Base-by-base conservation (phyloP, 2,888 invertebrate genomes). In the Conomelus anceps region DNA sequence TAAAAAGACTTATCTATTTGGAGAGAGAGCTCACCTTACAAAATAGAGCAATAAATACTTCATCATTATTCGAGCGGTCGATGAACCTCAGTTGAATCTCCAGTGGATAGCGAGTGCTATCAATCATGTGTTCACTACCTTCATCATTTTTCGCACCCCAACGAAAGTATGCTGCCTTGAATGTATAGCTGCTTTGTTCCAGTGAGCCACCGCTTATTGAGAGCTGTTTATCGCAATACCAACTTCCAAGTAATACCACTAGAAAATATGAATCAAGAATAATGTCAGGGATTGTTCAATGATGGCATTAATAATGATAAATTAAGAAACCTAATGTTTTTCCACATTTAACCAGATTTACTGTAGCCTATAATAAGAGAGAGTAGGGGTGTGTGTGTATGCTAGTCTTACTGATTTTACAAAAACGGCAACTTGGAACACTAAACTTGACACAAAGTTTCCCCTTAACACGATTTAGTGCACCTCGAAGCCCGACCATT, bases 81-180 rank as follows among this genome's bases (percentile, higher is more conserved):
- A 23, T 88, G 23, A 63, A 63, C 0, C 4, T 3, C 23, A 88
- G 23, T 63, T 88, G 88, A 63, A 88, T 23, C 34, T 88, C 88
- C 6, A 88, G n/a, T 63, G 23, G 63, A 26, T 9, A 88, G 3
- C 88, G 88, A 22, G 20, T 22, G 22, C 63, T 29, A 22, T 88
- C 88, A n/a, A 88, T 22, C 0, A 22, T 26, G 41, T 88, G 88
- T 88, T 88, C 88, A 88, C 88, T 88, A 23, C 88, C 88, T 88
- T 88, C 88, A 22, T 87, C 26, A 88, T 41, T n/a, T n/a, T 22
- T 34, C 7, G 86, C 23, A 24, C 88, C 88, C 88, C 88, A 88
- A 22, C 88, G 88, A 63, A 88, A 88, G 22, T 41, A 41, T n/a
- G 22, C 29, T 23, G 23, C 41, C 17, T 22, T 22, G 22, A 88